phyloP scores from a whole-genome alignment of 2,888 invertebrate species.

The Rhingia campestris region DNA sequence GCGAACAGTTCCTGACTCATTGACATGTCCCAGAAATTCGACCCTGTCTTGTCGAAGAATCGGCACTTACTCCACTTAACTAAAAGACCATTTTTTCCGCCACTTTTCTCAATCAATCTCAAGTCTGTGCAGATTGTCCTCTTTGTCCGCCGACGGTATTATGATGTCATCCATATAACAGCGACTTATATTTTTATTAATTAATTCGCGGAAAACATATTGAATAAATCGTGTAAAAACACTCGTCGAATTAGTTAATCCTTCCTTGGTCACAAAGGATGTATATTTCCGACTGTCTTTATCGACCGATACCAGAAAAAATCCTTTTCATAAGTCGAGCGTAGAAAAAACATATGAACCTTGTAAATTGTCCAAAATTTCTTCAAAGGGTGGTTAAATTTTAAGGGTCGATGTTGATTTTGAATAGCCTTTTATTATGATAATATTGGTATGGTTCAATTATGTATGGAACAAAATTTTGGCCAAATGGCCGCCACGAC shows the following conservation, averaged over 20 bases:
- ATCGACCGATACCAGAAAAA: conserved; percentile 58
- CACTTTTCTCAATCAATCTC: not conserved
- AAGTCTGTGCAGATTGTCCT: conserved; percentile 56
- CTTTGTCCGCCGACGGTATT: conserved; percentile 24
- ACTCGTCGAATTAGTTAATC: conserved; percentile 79
- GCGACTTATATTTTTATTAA: conserved; percentile 29
- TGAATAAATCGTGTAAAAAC: conserved; percentile 77
- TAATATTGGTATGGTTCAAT: no score
- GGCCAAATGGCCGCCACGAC: no score
- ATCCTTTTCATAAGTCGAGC: conserved; percentile 40
- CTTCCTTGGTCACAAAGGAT: conserved; percentile 80
- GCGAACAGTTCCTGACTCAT: conserved; percentile 47
- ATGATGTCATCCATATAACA: conserved; percentile 68
- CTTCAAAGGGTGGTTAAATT: no score
- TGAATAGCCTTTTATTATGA: no score
- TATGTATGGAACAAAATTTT: no score
- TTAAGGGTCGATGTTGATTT: no score
- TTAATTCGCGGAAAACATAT: conserved; percentile 48
- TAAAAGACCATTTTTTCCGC: no score
- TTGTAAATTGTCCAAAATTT: conserved; percentile 78
- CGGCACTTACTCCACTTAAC: conserved; percentile 63
- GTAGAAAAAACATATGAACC: conserved; percentile 32
- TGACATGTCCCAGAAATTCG: conserved; percentile 45
- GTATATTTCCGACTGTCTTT: conserved; percentile 34
- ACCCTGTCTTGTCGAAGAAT: conserved; percentile 33